These are phyloP conservation scores for Dendrocincla tyrannina DNA, from an alignment of 2,797 vertebrate species.

Conservation along the genomic window DNA sequence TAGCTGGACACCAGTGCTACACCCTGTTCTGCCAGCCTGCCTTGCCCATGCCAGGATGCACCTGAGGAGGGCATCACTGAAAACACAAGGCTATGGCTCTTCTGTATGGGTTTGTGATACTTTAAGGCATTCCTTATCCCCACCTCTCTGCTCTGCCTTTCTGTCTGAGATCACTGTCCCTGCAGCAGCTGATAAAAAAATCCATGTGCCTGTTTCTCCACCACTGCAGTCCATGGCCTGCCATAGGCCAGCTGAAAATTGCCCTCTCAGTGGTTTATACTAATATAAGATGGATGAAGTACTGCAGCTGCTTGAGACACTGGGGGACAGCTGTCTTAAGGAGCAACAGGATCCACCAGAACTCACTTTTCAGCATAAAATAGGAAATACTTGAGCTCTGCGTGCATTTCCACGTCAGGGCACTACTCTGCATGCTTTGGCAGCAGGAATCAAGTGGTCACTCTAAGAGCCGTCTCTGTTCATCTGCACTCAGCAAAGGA, in stretches of 20 bases:
- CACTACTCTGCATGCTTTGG: background rate
- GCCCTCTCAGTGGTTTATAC: background rate
- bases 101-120: background rate
- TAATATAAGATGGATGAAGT: background rate
- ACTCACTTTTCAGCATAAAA: background rate
- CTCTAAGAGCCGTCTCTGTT: fast-evolving
- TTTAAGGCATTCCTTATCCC: background rate
- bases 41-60: background rate
- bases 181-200: background rate
- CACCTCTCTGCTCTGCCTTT: background rate
- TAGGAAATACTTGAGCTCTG: background rate
- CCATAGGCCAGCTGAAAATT: background rate
- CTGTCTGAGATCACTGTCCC: background rate
- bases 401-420: fast-evolving
- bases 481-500: fast-evolving
- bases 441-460: background rate
- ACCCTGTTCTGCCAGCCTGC: background rate
- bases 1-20: background rate
- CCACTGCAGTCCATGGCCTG: background rate
- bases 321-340: background rate
- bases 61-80: background rate
- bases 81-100: background rate
- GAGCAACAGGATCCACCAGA: background rate
- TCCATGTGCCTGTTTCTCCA: fast-evolving
- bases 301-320: background rate